Conservation (phyloP, 2,888 invertebrate genomes). For the Diarsia mendica region DNA sequence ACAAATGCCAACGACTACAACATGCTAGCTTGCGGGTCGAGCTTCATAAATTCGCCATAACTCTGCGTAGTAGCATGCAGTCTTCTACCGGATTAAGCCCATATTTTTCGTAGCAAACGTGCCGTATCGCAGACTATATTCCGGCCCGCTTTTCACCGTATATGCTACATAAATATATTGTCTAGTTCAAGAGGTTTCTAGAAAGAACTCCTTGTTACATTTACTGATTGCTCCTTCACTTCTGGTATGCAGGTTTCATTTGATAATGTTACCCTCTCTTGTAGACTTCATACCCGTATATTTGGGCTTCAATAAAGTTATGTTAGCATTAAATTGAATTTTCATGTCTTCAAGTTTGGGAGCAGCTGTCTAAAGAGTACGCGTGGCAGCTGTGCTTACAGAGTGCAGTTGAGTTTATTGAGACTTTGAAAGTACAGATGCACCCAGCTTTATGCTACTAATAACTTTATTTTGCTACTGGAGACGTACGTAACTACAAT, state of each 20-base stretch:
- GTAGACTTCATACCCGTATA: constrained; percentile 17
- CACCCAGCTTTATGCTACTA: constrained; percentile 23
- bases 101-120: constrained; percentile 73
- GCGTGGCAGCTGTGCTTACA: constrained; percentile 42
- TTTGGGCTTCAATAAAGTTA: constrained; percentile 32
- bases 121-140: constrained; percentile 73
- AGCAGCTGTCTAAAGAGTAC: constrained; percentile 43
- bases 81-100: constrained; percentile 65
- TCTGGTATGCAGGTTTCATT: constrained; percentile 25
- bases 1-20: constrained; percentile 29
- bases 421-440: constrained; percentile 34
- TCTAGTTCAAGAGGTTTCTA: constrained; percentile 21
- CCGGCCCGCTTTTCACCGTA: constrained; percentile 43
- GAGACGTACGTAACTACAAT: background rate
- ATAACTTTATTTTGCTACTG: constrained; percentile 24
- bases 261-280: constrained; percentile 11
- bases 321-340: constrained; percentile 42
- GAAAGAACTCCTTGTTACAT: constrained; percentile 17
- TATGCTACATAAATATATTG: constrained; percentile 39
- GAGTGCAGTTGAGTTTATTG: constrained; percentile 44
- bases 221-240: constrained; percentile 30
- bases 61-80: constrained; percentile 43
- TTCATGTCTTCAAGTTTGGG: constrained; percentile 44
- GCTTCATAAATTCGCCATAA: constrained; percentile 56
- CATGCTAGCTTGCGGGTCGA: constrained; percentile 19